Conservation (phyloP, 1,140 invertebrate genomes). For the Charaxes varanes region DNA sequence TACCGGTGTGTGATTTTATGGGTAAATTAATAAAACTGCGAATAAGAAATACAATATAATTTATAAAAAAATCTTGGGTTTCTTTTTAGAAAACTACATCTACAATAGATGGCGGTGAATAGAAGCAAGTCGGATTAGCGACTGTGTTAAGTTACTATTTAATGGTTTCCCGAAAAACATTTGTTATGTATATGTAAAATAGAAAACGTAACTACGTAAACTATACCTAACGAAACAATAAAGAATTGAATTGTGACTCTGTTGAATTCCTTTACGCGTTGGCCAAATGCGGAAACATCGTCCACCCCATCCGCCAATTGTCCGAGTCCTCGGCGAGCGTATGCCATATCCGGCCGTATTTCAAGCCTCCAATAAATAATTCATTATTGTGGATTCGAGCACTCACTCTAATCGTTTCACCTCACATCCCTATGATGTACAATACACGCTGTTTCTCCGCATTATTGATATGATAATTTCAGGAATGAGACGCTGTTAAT, state of each 20-base stretch:
- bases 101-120: too few relatives aligned
- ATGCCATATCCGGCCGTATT: conserved; percentile 12
- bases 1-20: too few relatives aligned
- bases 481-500: conserved; percentile 1
- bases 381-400: conserved; percentile 19
- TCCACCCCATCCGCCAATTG: conserved; percentile 16
- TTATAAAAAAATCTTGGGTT: too few relatives aligned
- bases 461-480: background rate
- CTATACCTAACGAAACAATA: conserved; percentile 12
- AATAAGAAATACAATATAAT: too few relatives aligned
- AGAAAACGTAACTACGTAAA: conserved; percentile 6
- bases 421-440: conserved; percentile 10
- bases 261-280: conserved; percentile 3
- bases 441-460: background rate
- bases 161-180: too few relatives aligned
- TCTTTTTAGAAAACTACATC: too few relatives aligned
- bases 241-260: conserved; percentile 14
- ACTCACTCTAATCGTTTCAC: conserved; percentile 21
- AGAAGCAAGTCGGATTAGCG: too few relatives aligned
- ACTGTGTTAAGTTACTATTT: too few relatives aligned
- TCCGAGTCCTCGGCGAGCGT: conserved; percentile 11
- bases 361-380: conserved; percentile 22
- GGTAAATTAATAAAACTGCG: too few relatives aligned
- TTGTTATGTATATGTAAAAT: conserved; percentile 1
- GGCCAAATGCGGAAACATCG: conserved; percentile 5